These are phyloP conservation scores for Scytalopus superciliaris DNA, from an alignment of 2,113 vertebrate genomes.

Conservation along the genomic window DNA sequence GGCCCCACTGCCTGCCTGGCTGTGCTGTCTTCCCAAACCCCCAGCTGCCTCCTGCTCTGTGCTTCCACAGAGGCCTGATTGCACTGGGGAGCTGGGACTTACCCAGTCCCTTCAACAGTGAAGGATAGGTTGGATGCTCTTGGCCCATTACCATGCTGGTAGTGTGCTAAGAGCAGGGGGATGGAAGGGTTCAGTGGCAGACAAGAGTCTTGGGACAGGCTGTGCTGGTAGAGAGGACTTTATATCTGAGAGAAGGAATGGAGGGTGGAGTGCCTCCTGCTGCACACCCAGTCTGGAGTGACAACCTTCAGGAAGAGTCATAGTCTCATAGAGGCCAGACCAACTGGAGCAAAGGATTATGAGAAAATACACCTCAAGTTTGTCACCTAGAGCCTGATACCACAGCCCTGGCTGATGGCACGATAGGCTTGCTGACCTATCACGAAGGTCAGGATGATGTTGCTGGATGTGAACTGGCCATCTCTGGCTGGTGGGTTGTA, in stretches of 20 bases:
- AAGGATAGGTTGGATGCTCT: neutral
- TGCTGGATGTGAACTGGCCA: neutral
- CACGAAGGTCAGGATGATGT: neutral
- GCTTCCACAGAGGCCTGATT: neutral
- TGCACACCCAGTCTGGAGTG: neutral
- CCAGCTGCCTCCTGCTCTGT: neutral
- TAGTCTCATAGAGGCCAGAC: neutral
- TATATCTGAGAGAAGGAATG: neutral
- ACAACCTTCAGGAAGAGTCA: neutral
- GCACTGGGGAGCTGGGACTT: neutral
- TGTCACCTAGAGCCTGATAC: neutral
- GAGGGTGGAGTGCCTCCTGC: neutral
- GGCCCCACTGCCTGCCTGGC: neutral
- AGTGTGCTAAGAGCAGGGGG: neutral
- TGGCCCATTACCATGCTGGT: neutral
- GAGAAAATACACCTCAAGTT: neutral
- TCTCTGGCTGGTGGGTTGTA: neutral
- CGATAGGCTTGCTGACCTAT: neutral
- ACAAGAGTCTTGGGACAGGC: neutral
- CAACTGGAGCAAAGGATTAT: neutral
- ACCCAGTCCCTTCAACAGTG: neutral
- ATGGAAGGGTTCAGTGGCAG: neutral
- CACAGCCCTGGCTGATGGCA: neutral
- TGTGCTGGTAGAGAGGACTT: neutral
- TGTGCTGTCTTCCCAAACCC: neutral